These are phyloP conservation scores for Scaptomyza tumidula DNA, from an alignment of 2,888 invertebrate genomes.

Conservation along the genomic window DNA sequence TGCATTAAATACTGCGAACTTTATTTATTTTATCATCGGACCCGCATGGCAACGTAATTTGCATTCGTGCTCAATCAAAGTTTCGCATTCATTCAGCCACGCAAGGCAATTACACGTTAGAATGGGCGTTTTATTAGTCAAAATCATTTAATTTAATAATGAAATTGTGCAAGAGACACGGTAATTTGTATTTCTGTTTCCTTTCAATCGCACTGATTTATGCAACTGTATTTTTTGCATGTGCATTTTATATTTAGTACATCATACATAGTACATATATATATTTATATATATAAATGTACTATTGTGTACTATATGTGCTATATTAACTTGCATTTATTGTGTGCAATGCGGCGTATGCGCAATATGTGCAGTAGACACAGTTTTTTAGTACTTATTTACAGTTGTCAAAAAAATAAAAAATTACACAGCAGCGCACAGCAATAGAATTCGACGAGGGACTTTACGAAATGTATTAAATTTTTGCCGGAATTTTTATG, in stretches of 20 bases:
- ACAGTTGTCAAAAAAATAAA: slow-evolving; percentile 33
- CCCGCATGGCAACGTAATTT: not conserved
- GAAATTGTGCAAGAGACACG: slow-evolving; percentile 26
- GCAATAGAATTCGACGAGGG: slow-evolving; percentile 42
- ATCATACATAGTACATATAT: not conserved
- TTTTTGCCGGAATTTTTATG: slow-evolving; percentile 64
- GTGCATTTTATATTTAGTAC: not conserved
- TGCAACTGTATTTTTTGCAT: slow-evolving; percentile 18
- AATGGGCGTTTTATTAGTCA: slow-evolving; percentile 46
- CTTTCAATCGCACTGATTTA: slow-evolving; percentile 38
- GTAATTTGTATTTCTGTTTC: slow-evolving; percentile 3
- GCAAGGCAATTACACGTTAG: slow-evolving; percentile 43
- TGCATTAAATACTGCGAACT: not conserved
- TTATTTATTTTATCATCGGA: not conserved
- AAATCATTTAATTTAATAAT: slow-evolving; percentile 66
- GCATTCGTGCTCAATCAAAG: slow-evolving; percentile 22
- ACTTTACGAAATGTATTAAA: slow-evolving; percentile 70
- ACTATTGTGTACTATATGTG: not conserved
- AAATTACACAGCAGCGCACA: slow-evolving; percentile 3
- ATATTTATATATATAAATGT: slow-evolving; percentile 8
- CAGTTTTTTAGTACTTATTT: slow-evolving; percentile 67
- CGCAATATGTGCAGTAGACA: slow-evolving; percentile 70
- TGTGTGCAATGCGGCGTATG: slow-evolving; percentile 70
- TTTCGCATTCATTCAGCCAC: slow-evolving; percentile 3
- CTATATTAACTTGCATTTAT: slow-evolving; percentile 59